Base-by-base conservation (phyloP, 1,140 invertebrate species). In the Drosophila ambigua region DNA sequence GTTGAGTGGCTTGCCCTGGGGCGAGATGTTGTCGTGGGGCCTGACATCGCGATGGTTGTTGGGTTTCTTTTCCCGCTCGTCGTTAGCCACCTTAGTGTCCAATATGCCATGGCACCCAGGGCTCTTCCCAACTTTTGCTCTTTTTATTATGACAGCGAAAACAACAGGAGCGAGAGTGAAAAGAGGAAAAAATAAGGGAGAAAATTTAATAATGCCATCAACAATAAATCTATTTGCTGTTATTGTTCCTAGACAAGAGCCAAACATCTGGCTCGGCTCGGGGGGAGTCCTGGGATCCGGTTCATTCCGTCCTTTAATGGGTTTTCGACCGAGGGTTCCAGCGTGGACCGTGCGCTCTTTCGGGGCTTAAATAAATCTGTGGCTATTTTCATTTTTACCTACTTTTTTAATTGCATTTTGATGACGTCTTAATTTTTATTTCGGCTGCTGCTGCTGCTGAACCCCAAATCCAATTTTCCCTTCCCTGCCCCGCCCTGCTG, bases 371-470 rank as follows among this genome's bases (percentile, higher is more conserved):
- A 85, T 87, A 87, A 85, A 87, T 85, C 78, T 87, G 82, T 78
- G 68, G 77, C 81, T 81, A 69, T 87, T 85, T 85, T 81, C 77
- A 75, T 72, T 87, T 85, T 87, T 82, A 82, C 82, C 82, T 82
- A 87, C 82, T 82, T 77, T 85, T 85, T 87, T 87, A 87, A 87
- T 87, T 87, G 82, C 82, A 88, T 87, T 87, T 87, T 87, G 82
- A 87, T 87, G 82, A 88, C 78, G 82, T 82, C 83, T 87, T 87
- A 87, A 87, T 87, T 88, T 88, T 87, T 88, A 87, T 87, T 87
- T 80, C 55, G 61, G 61, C 51, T 45, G 41, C 59, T 58, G 41
- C 50, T 61, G 62, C 43, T 41, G 48, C 45, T 50, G 63, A 16
- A 62, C 59, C 63, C 57, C 49, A 87, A 87, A 88, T 82, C 78